Conservation (phyloP, 23 tunicate genomes). For the Clavelina lepadiformis region DNA sequence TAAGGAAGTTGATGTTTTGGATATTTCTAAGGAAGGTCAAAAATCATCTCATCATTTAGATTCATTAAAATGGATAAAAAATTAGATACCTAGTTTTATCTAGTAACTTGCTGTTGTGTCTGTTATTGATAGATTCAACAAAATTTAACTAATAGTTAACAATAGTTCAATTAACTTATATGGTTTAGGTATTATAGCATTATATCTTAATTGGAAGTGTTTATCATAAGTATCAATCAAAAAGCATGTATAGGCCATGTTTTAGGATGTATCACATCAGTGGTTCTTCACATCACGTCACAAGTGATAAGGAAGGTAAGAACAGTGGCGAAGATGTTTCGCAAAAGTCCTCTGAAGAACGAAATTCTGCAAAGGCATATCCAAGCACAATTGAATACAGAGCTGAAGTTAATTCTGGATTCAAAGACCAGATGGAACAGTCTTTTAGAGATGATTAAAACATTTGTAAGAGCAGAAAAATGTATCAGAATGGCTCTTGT, state of each 20-base stretch:
- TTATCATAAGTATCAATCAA: too few relatives aligned
- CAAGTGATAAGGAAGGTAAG: conserved; percentile 47
- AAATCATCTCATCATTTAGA: background rate
- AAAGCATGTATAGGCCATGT: too few relatives aligned
- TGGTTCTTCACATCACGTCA: too few relatives aligned
- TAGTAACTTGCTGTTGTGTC: too few relatives aligned
- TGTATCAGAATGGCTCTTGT: conserved; percentile 45
- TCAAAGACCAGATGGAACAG: conserved; percentile 55
- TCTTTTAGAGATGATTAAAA: conserved; percentile 42
- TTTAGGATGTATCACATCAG: too few relatives aligned
- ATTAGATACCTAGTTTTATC: background rate
- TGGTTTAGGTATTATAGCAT: too few relatives aligned
- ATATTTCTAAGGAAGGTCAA: conserved; percentile 89
- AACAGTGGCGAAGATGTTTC: conserved; percentile 32
- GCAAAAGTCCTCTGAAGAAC: conserved; percentile 29
- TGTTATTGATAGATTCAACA: too few relatives aligned
- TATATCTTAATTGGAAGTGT: too few relatives aligned
- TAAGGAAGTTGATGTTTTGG: conserved; percentile 89
- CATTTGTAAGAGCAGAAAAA: conserved; percentile 32
- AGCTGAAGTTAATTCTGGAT: conserved; percentile 47
- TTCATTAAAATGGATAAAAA: background rate
- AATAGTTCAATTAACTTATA: too few relatives aligned
- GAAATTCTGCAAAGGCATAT: conserved; percentile 47
- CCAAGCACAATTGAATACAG: conserved; percentile 41
- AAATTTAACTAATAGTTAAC: too few relatives aligned